Evolutionary conservation across 2,888 invertebrate genomes (phyloP).

Genomic region (Timandra comae): DNA sequence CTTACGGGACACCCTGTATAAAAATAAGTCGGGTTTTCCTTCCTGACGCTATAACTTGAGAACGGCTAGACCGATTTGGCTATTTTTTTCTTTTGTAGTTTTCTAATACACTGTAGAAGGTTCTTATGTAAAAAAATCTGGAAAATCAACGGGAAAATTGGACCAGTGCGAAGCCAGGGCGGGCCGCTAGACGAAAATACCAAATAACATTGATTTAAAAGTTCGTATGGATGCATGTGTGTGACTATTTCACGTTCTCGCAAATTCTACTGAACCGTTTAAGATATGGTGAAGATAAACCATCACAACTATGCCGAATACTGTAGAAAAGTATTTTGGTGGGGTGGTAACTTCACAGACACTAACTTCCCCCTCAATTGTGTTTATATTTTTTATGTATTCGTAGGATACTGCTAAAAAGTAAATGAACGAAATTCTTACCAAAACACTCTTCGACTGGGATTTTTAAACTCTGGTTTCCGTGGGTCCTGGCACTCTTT

Average conservation of each 20-base stretch:
- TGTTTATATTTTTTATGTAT: background rate
- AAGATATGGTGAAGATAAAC: background rate
- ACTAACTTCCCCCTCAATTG: background rate
- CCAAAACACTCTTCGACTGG: slow-evolving; percentile 24
- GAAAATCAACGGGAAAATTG: too few relatives aligned
- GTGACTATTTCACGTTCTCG: background rate
- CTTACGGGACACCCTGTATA: too few relatives aligned
- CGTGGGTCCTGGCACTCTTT: slow-evolving; percentile 22
- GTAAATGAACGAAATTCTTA: slow-evolving; percentile 18
- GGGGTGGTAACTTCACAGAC: background rate
- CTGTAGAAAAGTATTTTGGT: background rate
- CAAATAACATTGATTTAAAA: background rate
- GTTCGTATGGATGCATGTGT: background rate
- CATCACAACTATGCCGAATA: background rate
- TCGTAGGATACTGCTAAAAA: background rate
- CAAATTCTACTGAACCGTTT: background rate
- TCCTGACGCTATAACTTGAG: too few relatives aligned
- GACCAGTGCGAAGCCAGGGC: too few relatives aligned
- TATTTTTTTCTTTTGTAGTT: too few relatives aligned
- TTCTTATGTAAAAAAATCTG: too few relatives aligned
- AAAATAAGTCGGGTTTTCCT: too few relatives aligned
- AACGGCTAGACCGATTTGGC: too few relatives aligned
- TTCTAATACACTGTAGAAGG: too few relatives aligned
- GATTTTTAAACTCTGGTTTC: slow-evolving; percentile 6
- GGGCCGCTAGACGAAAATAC: too few relatives aligned